Evolutionary conservation across 1,140 invertebrate species (phyloP).

Genomic region (Heliothis virescens): DNA sequence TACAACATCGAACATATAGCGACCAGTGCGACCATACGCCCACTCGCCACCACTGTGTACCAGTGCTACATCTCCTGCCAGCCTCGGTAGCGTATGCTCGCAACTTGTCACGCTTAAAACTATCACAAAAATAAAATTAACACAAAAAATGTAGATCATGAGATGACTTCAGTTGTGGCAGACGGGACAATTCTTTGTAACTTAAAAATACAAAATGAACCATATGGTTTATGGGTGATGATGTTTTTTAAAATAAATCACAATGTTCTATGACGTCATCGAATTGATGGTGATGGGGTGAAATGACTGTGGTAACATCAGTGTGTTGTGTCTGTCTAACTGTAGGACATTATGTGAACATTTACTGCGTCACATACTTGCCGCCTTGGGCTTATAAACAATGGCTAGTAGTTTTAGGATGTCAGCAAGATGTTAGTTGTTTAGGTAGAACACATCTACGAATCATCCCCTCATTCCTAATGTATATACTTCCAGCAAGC

Average conservation of each 20-base stretch:
- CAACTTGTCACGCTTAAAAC: constrained; percentile 72
- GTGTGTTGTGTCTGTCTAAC: constrained; percentile 75
- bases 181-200: constrained; percentile 47
- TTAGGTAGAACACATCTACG: constrained; percentile 53
- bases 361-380: constrained; percentile 23
- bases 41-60: constrained; percentile 34
- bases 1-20: constrained; percentile 82
- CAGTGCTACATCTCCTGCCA: neutral
- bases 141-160: constrained; percentile 77
- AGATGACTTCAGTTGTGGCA: constrained; percentile 68
- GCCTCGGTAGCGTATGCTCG: constrained; percentile 65
- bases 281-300: constrained; percentile 64
- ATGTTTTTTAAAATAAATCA: constrained; percentile 40
- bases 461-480: constrained; percentile 39
- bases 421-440: neutral
- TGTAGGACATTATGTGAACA: constrained; percentile 38
- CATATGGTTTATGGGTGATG: constrained; percentile 50
- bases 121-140: constrained; percentile 74
- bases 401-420: constrained; percentile 22
- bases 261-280: constrained; percentile 39
- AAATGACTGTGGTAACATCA: constrained; percentile 68
- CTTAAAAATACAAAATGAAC: constrained; percentile 36
- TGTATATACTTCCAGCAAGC: constrained; percentile 20
- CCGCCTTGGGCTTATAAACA: constrained; percentile 20
- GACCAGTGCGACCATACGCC: constrained; percentile 70